These are phyloP conservation scores for Capreolus pygargus DNA, from an alignment of 2,113 vertebrate species.

Conservation along the genomic window DNA sequence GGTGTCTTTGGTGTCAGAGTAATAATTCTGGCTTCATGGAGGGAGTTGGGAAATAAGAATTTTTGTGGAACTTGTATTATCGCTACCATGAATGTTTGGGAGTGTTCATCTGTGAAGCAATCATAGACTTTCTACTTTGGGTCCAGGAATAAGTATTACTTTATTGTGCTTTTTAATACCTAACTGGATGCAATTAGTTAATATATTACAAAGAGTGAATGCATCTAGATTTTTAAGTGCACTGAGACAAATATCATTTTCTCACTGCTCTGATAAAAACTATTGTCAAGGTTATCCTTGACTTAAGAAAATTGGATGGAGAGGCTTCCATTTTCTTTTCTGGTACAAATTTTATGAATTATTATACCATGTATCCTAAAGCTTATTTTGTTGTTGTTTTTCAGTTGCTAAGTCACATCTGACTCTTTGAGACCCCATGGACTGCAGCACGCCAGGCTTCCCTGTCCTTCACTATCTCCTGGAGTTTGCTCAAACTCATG, in stretches of 20 bases:
- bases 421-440: neutral
- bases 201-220: neutral
- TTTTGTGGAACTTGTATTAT: neutral
- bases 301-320: neutral
- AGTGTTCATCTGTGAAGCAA: neutral
- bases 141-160: neutral
- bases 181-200: neutral
- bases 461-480: neutral
- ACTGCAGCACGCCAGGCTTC: neutral
- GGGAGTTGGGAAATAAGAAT: neutral
- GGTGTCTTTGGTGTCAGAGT: neutral
- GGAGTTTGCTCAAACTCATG: neutral
- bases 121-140: neutral
- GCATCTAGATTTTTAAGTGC: neutral
- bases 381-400: neutral
- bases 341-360: neutral
- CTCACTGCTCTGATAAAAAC: neutral
- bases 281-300: neutral
- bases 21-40: neutral
- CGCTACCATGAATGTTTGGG: neutral
- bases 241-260: neutral
- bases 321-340: neutral
- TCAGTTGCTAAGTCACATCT: neutral
- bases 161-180: neutral
- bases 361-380: neutral